Percentiles rank a stretch among this genome's conserved stretches.
These are phyloP conservation scores for Bradypodion ventrale DNA, from an alignment of 2,797 vertebrate genomes.

Conservation along the genomic window DNA sequence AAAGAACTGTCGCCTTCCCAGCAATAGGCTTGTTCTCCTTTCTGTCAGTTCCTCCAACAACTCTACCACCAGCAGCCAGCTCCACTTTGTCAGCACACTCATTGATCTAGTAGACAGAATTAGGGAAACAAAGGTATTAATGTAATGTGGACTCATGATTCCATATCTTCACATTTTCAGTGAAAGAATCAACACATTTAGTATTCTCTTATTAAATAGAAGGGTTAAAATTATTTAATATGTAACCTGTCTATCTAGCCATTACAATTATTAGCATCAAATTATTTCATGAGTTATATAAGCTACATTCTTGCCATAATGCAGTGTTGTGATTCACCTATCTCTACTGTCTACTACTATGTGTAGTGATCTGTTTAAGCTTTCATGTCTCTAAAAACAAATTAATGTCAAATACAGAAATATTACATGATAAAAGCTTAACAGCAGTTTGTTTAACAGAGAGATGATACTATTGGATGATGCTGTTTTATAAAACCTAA, in stretches of 20 bases:
- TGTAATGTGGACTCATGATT: background rate
- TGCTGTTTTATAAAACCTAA: background rate
- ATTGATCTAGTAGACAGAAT: conserved; percentile 85
- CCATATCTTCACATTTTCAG: too few species aligned
- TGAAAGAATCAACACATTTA: too few species aligned
- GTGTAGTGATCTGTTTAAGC: background rate
- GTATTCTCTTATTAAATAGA: too few species aligned
- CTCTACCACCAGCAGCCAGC: conserved; percentile 83
- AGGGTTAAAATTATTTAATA: too few species aligned
- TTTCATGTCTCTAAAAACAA: background rate
- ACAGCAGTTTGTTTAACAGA: background rate
- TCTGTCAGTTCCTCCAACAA: conserved; percentile 72
- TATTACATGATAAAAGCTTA: background rate
- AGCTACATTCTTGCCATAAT: background rate
- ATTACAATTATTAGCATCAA: background rate
- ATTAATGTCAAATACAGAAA: background rate
- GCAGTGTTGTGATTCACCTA: background rate
- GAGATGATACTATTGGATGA: background rate
- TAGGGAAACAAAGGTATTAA: conserved; percentile 17
- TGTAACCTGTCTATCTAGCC: background rate
- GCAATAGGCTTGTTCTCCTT: conserved; percentile 79
- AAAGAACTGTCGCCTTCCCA: conserved; percentile 76
- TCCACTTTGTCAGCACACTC: conserved; percentile 95
- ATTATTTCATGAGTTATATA: rapidly evolving
- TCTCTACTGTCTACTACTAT: background rate